phyloP scores from a whole-genome alignment of 1,140 invertebrate genomes.

The Micrasema minimum region DNA sequence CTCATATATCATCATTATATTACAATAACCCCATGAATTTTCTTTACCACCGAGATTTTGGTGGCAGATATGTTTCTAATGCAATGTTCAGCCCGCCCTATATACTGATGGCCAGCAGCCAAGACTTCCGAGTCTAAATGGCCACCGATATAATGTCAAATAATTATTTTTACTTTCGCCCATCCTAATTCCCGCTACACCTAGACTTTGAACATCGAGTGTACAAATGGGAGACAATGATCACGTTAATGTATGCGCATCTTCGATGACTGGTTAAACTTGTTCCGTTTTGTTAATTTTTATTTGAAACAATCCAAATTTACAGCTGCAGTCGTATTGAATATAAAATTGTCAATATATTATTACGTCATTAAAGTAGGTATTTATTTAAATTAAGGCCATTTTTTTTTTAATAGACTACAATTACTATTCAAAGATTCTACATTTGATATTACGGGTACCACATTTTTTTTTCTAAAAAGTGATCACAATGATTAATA shows the following conservation, averaged over 20 bases:
- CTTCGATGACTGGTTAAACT: background rate
- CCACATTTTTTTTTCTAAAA: too few relatives aligned
- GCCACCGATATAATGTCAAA: constrained; percentile 10
- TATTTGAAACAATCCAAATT: too few relatives aligned
- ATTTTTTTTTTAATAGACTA: too few relatives aligned
- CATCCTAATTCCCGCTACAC: background rate
- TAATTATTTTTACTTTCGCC: constrained; percentile 16
- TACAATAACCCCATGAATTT: too few relatives aligned
- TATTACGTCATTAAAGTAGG: background rate
- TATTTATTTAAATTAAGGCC: background rate
- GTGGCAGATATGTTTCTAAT: constrained; percentile 15
- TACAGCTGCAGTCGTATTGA: background rate
- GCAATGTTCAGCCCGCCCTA: constrained; percentile 2
- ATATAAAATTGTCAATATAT: background rate
- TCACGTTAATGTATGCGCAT: background rate
- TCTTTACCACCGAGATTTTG: constrained; percentile 14
- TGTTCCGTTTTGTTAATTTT: too few relatives aligned
- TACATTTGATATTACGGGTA: too few relatives aligned
- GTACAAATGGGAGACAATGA: too few relatives aligned
- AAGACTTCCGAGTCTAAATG: constrained; percentile 25
- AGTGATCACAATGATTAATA: too few relatives aligned
- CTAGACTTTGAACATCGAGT: background rate
- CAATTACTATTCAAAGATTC: too few relatives aligned
- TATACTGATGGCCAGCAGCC: constrained; percentile 15
- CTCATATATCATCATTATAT: too few relatives aligned